Base-by-base conservation (phyloP, 2,113 vertebrate species). In the Melierax canorus region DNA sequence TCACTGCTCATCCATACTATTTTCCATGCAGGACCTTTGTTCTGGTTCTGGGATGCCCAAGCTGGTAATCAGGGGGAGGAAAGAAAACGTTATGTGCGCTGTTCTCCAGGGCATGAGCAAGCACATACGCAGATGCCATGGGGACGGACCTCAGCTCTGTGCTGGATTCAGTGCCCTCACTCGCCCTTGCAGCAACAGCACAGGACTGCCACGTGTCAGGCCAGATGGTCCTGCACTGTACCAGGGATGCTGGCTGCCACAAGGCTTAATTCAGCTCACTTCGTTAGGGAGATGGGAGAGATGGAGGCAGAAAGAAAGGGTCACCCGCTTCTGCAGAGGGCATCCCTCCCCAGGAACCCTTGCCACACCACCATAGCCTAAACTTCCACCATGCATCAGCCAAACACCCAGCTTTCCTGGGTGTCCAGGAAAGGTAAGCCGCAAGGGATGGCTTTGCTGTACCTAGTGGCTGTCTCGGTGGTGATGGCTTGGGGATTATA, bases 161-260 rank as follows among this genome's bases (percentile, higher is more conserved):
- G 43, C 53, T 86, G 53, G 38, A 30, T 51, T 55, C 71, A 46
- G 2, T 59, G 63, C 26, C 32, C n/a, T 68, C 38, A 11, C 48
- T 74, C 1, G 0, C 24, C 43, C 73, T 64, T 5, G 4, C 68
- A 79, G 41, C n/a, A 62, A 5, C 26, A 51, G 26, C 60, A 68
- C 0, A 1, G 87, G 22, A 39, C 32, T 72, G 41, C 18, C 75
- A 60, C 0, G 0, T 32, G 32, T 60, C 63, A 56, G 29, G 20
- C 29, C 29, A 64, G 53, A 8, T 74, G 39, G 62, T 43, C 59
- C 55, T 19, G 3, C 59, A 10, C 48, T 68, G 21, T 56, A 24
- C 21, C 34, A 62, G 43, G 23, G 15, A 26, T 64, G 29, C n/a
- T 59, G 62, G 38, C 22, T 86, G 51, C 71, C 51, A 41, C 29